Evolutionary conservation across 2,113 vertebrate species (phyloP).

Genomic region (Vireo altiloquus): DNA sequence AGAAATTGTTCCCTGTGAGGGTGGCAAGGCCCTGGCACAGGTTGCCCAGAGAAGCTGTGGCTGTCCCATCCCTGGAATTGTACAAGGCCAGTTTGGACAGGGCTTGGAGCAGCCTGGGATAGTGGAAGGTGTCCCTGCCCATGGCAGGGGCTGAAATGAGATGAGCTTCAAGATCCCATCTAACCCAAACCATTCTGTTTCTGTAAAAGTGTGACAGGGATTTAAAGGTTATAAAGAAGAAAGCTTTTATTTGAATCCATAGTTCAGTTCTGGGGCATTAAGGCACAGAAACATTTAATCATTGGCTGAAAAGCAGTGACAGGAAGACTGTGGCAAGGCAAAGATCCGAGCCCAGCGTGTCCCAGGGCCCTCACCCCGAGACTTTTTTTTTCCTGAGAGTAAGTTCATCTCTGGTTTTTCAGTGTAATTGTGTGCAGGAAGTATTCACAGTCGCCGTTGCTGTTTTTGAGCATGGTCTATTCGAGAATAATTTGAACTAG

Average conservation of each 20-base stretch:
- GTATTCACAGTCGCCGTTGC: neutral
- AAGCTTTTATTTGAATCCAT: neutral
- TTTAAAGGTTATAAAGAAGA: neutral
- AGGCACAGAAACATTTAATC: neutral
- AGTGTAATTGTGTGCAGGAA: neutral
- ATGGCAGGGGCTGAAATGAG: neutral
- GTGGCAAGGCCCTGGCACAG: neutral
- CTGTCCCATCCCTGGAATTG: neutral
- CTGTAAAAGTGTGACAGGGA: neutral
- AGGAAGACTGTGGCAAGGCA: neutral
- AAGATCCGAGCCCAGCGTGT: neutral
- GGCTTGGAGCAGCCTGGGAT: neutral
- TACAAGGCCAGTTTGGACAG: fast-evolving
- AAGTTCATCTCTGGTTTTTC: neutral
- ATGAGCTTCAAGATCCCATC: neutral
- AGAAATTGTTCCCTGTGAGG: neutral
- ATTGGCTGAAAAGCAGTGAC: neutral
- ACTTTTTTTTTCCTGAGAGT: neutral
- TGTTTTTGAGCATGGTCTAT: neutral
- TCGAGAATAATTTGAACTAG: neutral
- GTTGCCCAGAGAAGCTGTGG: neutral
- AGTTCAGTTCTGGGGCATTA: neutral
- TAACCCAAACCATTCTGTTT: neutral
- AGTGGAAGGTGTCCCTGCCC: neutral
- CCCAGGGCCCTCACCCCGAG: neutral